These are phyloP conservation scores for Acanthaster planci DNA, from an alignment of 35 echinoderm and acorn worm species.

Conservation along the genomic window DNA sequence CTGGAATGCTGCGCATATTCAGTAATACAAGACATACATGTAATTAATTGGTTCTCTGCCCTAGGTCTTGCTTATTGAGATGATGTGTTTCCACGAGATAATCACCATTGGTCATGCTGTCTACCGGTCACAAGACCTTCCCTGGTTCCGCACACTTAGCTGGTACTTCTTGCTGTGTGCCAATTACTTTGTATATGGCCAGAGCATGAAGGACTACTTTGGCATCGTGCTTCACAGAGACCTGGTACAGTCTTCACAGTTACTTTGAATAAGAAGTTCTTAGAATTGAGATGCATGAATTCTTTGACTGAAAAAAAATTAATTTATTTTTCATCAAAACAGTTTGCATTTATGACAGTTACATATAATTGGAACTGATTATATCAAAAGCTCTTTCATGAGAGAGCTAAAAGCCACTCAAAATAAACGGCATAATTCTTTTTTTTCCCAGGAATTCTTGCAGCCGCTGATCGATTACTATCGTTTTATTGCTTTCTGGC, in stretches of 20 bases:
- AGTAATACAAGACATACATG: background rate
- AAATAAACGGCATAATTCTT: background rate
- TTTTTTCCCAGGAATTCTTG: conserved; percentile 62
- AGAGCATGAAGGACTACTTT: conserved; percentile 96
- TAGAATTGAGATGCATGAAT: too few relatives aligned
- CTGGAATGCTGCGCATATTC: background rate
- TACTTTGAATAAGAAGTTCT: too few relatives aligned
- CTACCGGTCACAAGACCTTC: conserved; percentile 86
- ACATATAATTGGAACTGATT: too few relatives aligned
- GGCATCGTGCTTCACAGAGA: conserved; percentile 92
- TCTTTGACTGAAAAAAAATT: too few relatives aligned
- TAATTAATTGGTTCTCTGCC: background rate
- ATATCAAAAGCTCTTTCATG: too few relatives aligned
- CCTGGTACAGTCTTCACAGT: conserved; percentile 56
- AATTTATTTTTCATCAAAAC: too few relatives aligned
- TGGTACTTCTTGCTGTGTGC: conserved; percentile 98
- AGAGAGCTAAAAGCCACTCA: too few relatives aligned
- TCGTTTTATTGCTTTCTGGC: conserved; percentile 83
- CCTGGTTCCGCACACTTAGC: conserved; percentile 96
- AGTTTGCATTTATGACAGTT: too few relatives aligned
- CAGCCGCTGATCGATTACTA: conserved; percentile 92
- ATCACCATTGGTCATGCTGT: conserved; percentile 96
- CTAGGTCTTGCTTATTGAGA: conserved; percentile 85
- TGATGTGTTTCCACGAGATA: conserved; percentile 97
- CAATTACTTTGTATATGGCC: conserved; percentile 98